These are phyloP conservation scores for Acomys russatus DNA, from an alignment of 2,797 vertebrate genomes.

Conservation along the genomic window DNA sequence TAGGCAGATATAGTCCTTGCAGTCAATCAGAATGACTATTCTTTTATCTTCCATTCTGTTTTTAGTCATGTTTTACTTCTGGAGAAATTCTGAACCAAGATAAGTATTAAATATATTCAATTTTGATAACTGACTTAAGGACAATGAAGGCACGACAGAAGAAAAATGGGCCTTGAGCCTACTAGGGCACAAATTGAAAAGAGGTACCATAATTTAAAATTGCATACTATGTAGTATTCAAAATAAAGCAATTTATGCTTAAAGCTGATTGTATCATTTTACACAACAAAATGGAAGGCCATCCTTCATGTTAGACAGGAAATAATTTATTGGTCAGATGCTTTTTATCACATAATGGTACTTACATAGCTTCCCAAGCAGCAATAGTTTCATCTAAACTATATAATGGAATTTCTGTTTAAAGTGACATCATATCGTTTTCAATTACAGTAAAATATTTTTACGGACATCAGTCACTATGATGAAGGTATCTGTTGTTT, in stretches of 20 bases:
- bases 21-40: constrained; percentile 54
- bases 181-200: constrained; percentile 25
- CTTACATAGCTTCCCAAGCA: constrained; percentile 20
- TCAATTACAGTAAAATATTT: constrained; percentile 50
- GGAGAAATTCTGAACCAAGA: constrained; percentile 56
- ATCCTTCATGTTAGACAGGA: not conserved
- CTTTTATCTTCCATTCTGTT: constrained; percentile 51
- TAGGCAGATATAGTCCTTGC: not conserved
- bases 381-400: constrained; percentile 38
- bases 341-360: not conserved
- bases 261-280: constrained; percentile 15
- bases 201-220: constrained; percentile 55
- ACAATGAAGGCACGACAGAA: constrained; percentile 38
- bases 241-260: constrained; percentile 50
- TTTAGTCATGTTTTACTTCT: constrained; percentile 48
- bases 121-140: constrained; percentile 56
- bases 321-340: constrained; percentile 38
- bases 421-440: constrained; percentile 57
- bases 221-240: not conserved
- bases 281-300: not conserved
- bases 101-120: constrained; percentile 47
- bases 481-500: not conserved
- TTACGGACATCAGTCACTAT: constrained; percentile 29
- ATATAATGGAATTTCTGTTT: constrained; percentile 43
- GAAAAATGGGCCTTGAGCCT: constrained; percentile 54